Percentiles rank a stretch among this genome's conserved stretches.
phyloP scores from a whole-genome alignment of 2,888 invertebrate genomes.

The Frankliniella intonsa region DNA sequence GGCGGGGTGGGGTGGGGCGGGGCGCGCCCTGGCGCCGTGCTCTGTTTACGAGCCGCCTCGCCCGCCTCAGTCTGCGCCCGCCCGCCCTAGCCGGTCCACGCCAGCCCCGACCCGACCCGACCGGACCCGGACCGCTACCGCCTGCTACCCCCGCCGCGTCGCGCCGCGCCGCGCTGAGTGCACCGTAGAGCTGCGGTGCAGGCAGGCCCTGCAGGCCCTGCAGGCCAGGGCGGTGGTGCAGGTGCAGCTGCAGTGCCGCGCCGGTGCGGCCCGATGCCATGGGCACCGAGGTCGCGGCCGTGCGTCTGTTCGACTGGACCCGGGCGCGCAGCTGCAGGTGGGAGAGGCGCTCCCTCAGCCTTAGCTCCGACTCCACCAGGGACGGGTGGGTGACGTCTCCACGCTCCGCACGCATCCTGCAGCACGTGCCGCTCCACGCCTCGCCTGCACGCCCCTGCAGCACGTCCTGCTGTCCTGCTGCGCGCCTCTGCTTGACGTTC shows the following conservation, averaged over 20 bases:
- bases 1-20: too few relatives aligned
- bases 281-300: neutral
- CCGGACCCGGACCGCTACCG: neutral
- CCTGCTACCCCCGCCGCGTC: too few relatives aligned
- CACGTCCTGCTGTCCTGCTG: too few relatives aligned
- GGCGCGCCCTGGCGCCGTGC: neutral
- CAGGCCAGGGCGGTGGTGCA: neutral
- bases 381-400: neutral
- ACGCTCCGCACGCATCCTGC: too few relatives aligned
- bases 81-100: too few relatives aligned
- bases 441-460: too few relatives aligned
- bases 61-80: neutral
- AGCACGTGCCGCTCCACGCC: too few relatives aligned
- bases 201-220: neutral
- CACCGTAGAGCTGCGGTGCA: too few relatives aligned
- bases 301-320: constrained; percentile 12
- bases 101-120: neutral
- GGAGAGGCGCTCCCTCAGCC: neutral
- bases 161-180: too few relatives aligned
- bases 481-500: too few relatives aligned
- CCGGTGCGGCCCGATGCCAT: constrained; percentile 17
- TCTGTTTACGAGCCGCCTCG: neutral
- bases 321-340: neutral
- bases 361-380: neutral
- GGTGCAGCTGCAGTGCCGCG: neutral